A percentile compares a stretch with the other conserved stretches of the same genome.
phyloP scores from a whole-genome alignment of 2,888 invertebrate genomes.

The Philaethria dido region DNA sequence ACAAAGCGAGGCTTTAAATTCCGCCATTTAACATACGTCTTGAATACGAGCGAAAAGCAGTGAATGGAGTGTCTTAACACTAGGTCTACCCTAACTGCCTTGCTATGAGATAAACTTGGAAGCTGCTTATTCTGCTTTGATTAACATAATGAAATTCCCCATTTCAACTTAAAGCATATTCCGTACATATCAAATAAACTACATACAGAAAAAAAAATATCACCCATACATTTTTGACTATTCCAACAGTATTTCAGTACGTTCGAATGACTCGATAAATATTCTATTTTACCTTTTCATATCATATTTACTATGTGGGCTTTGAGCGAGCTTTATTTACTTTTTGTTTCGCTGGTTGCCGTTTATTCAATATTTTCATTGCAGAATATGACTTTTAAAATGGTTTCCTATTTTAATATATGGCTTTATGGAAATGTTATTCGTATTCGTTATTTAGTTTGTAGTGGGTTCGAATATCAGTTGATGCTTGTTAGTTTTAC shows the following conservation, averaged over 20 bases:
- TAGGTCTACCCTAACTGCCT: too few species aligned
- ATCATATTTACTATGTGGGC: conserved; percentile 39
- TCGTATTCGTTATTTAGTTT: not conserved
- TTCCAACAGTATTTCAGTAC: conserved; percentile 26
- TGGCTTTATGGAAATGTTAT: conserved; percentile 1
- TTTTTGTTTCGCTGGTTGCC: conserved; percentile 20
- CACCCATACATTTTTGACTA: conserved; percentile 23
- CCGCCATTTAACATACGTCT: too few species aligned
- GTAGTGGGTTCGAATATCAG: too few species aligned
- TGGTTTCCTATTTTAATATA: conserved; percentile 18
- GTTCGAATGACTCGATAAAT: conserved; percentile 32
- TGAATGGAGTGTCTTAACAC: too few species aligned
- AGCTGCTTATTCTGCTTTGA: too few species aligned
- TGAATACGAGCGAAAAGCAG: too few species aligned
- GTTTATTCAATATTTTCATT: conserved; percentile 31
- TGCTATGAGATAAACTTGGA: too few species aligned
- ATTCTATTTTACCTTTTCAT: conserved; percentile 36
- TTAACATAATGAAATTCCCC: too few species aligned
- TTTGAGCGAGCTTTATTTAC: conserved; percentile 29
- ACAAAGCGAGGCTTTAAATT: too few species aligned
- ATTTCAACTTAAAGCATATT: not conserved
- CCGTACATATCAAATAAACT: not conserved
- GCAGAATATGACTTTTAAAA: conserved; percentile 25
- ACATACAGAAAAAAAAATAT: conserved; percentile 14
- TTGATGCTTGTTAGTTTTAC: too few species aligned